phyloP scores from a whole-genome alignment of 2,113 vertebrate genomes.

The Todiramphus saurophagus region DNA sequence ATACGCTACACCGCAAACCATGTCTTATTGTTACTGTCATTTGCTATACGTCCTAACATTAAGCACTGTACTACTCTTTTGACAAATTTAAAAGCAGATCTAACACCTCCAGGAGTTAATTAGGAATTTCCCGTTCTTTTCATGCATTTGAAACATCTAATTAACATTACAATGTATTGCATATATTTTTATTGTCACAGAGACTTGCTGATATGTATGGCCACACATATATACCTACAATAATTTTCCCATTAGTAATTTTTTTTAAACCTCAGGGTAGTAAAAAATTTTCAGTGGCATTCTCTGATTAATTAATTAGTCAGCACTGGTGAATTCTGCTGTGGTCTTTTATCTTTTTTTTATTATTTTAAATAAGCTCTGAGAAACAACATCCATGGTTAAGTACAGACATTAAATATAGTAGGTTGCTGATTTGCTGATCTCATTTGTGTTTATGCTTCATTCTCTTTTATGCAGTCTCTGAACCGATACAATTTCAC shows the following conservation, averaged over 20 bases:
- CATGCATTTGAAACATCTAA: conserved; percentile 17
- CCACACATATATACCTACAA: not conserved
- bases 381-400: not conserved
- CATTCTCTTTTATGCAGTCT: not conserved
- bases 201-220: not conserved
- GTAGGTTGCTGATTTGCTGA: not conserved
- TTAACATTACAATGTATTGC: conserved; percentile 36
- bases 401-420: not conserved
- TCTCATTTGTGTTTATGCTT: not conserved
- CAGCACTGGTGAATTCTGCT: not conserved
- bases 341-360: not conserved
- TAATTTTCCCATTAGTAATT: not conserved
- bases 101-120: conserved; percentile 49
- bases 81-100: conserved; percentile 51
- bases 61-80: conserved; percentile 9
- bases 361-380: not conserved
- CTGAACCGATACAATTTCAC: conserved; percentile 29
- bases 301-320: conserved; percentile 28
- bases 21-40: conserved; percentile 29
- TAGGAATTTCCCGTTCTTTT: conserved; percentile 39
- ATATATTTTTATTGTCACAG: not conserved
- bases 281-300: conserved; percentile 20
- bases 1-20: conserved; percentile 33
- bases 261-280: not conserved
- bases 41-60: conserved; percentile 25